These are phyloP conservation scores for Chitala chitala DNA, from an alignment of 2,113 vertebrate genomes.

Conservation along the genomic window DNA sequence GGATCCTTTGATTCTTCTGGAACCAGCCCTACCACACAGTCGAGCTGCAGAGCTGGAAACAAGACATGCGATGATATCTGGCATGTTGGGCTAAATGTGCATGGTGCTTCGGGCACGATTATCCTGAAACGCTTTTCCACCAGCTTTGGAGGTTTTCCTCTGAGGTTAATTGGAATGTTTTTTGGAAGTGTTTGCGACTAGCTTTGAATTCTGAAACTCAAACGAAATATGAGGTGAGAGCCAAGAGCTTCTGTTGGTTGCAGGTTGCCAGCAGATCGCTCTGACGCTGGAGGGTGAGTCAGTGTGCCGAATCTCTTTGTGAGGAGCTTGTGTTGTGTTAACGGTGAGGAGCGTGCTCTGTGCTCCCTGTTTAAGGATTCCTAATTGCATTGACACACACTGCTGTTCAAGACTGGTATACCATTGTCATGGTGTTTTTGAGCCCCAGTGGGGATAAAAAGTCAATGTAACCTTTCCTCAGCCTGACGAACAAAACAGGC, in stretches of 20 bases:
- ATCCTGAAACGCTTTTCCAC: neutral
- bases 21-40: slow-evolving; percentile 8
- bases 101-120: neutral
- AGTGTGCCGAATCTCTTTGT: neutral
- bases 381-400: slow-evolving; percentile 41
- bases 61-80: slow-evolving; percentile 37
- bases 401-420: slow-evolving; percentile 41
- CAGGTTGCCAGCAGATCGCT: neutral
- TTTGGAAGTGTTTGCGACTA: neutral
- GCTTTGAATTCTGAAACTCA: neutral
- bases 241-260: slow-evolving; percentile 4
- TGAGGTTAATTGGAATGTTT: neutral
- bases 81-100: neutral
- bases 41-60: slow-evolving; percentile 45
- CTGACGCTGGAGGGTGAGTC: neutral
- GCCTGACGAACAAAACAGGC: neutral
- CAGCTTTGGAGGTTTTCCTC: neutral
- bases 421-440: slow-evolving; percentile 39
- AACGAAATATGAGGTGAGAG: neutral
- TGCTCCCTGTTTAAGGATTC: slow-evolving; percentile 33
- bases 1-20: slow-evolving; percentile 37
- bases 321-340: neutral
- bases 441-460: slow-evolving; percentile 21
- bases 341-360: slow-evolving; percentile 2
- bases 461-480: slow-evolving; percentile 10